Percentiles rank a stretch among this genome's conserved stretches.
These are phyloP conservation scores for Anarrhichthys ocellatus DNA, from an alignment of 2,113 vertebrate species.

Conservation along the genomic window DNA sequence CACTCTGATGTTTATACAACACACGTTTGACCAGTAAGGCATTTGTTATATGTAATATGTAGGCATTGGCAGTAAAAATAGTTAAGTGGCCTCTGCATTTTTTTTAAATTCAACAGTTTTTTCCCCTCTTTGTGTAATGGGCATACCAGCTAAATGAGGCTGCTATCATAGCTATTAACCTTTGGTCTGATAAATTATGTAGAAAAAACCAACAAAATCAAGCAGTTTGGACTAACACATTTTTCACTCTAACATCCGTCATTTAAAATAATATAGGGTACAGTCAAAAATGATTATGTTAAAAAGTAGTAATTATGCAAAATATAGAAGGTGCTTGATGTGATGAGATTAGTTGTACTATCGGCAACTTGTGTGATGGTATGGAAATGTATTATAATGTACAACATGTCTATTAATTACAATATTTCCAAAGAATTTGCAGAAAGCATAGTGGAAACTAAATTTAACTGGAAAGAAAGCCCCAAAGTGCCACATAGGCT, in stretches of 20 bases:
- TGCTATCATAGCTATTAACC: not conserved
- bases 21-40: not conserved
- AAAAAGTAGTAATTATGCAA: constrained; percentile 4
- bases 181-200: not conserved
- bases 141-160: not conserved
- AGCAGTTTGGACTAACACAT: not conserved
- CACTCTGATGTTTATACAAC: not conserved
- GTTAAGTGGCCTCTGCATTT: not conserved
- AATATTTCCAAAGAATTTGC: constrained; percentile 13
- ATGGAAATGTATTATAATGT: constrained; percentile 6
- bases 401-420: constrained; percentile 33
- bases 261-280: not conserved
- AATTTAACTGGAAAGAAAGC: constrained; percentile 42
- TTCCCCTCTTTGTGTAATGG: not conserved
- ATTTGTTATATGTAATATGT: not conserved
- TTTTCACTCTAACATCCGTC: not conserved
- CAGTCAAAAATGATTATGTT: not conserved
- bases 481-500: constrained; percentile 57
- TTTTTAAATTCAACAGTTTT: not conserved
- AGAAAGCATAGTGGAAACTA: constrained; percentile 37
- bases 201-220: not conserved
- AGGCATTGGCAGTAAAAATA: not conserved
- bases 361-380: not conserved
- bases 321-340: not conserved
- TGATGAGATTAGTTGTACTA: constrained; percentile 8